Base-by-base conservation (phyloP, 2,113 vertebrate species). In the Myotis brandtii region DNA sequence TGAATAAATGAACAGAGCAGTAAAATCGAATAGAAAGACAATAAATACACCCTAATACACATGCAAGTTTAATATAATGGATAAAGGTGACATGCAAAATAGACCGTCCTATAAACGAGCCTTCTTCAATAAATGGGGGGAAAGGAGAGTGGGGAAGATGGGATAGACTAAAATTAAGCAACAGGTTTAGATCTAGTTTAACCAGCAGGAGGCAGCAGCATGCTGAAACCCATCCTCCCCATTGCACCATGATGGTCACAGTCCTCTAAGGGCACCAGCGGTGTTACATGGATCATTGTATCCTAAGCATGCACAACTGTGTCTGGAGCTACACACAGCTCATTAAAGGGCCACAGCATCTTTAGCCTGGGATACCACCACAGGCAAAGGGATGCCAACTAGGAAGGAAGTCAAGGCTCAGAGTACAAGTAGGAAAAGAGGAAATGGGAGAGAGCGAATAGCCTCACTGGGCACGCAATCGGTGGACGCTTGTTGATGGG, bases 211-310 rank as follows among this genome's bases (percentile, higher is more conserved):
- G 46, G 25, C 84, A 67, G 46, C 37, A 50, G 69, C 23, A 27
- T 27, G 48, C 32, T 43, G 32, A 79, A 40, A 21, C 32, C 12
- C 8, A 5, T 37, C 46, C 40, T 56, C 18, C 30, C 1, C 30
- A 0, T 3, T 3, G 17, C 40, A 18, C 16, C 21, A 0, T 8
- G 16, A 3, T 50, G 30, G 10, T 23, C n/a, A 46, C 67, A 75
- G 3, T 7, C 20, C 50, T 4, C 32, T 18, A 16, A 13, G 27
- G 79, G 12, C 50, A 32, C 37, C 30, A 4, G 10, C 14, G 0
- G 3, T 12, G 48, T 34, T 25, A 34, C 17, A 5, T 0, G 3
- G 14, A 89, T 6, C 9, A 0, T 25, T 16, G 6, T 37, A 11
- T 40, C 69, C 40, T 34, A 73, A 66, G 56, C 4, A 3, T 12